Percentiles rank a stretch among this genome's conserved stretches.
Evolutionary conservation across 2,797 vertebrate species (phyloP).

Genomic region (Chelon auratus): DNA sequence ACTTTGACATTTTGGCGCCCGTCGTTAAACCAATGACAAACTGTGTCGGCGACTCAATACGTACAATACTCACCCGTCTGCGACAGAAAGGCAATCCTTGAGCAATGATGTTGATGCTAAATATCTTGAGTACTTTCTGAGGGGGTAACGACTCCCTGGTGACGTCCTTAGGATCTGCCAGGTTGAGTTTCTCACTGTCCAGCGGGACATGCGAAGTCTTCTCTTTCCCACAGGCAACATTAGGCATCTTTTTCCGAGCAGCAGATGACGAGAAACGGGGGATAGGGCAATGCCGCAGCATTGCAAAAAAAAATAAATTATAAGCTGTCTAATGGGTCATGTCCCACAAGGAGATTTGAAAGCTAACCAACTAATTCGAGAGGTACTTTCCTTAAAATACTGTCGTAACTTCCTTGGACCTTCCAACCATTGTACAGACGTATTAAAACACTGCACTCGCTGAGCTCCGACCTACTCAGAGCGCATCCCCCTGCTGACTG

Average conservation of each 20-base stretch:
- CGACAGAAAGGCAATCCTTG: conserved; percentile 97
- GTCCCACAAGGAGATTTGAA: conserved; percentile 64
- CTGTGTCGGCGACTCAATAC: background rate
- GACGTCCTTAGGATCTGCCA: conserved; percentile 87
- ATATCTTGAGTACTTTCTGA: conserved; percentile 97
- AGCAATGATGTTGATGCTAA: conserved; percentile 99
- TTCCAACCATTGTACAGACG: conserved; percentile 80
- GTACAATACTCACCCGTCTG: conserved; percentile 91
- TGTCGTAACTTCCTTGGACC: conserved; percentile 77
- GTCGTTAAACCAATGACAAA: conserved; percentile 14
- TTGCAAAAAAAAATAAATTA: conserved; percentile 69
- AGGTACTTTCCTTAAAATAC: conserved; percentile 70
- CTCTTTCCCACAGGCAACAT: conserved; percentile 84
- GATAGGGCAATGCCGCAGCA: conserved; percentile 88
- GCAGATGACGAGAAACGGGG: conserved; percentile 80
- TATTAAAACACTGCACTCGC: conserved; percentile 55
- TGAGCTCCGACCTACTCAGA: conserved; percentile 69
- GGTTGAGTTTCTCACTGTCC: conserved; percentile 87
- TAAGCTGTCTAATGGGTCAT: conserved; percentile 75
- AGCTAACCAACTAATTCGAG: conserved; percentile 23
- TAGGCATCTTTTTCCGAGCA: conserved; percentile 89
- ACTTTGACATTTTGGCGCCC: conserved; percentile 54
- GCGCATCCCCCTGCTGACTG: conserved; percentile 88
- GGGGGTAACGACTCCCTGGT: conserved; percentile 88
- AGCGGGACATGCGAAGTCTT: conserved; percentile 80